Evolutionary conservation across 2,113 vertebrate genomes (phyloP).

Genomic region (Cryptomyrus ogoouensis): DNA sequence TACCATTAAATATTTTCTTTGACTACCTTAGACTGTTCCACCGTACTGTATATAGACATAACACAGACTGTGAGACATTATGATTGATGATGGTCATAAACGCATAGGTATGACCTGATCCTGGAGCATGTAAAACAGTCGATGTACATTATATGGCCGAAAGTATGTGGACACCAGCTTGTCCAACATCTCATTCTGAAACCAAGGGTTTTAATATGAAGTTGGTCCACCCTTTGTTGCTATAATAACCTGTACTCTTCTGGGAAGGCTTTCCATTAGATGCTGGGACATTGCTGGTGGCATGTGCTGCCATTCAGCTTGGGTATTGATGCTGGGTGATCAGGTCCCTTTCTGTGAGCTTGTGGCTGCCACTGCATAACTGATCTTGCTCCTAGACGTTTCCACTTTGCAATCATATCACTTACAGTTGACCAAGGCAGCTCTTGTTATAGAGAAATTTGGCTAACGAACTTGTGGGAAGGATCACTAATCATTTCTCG

Average conservation of each 20-base stretch:
- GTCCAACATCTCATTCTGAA: neutral
- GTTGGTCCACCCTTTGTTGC: neutral
- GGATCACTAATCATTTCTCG: neutral
- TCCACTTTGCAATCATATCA: neutral
- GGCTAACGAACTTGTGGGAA: neutral
- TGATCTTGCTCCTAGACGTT: neutral
- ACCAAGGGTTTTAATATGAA: neutral
- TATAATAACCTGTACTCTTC: neutral
- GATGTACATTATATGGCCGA: neutral
- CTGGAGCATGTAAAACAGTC: neutral
- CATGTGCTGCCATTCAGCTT: neutral
- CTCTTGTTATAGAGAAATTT: neutral
- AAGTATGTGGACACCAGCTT: neutral
- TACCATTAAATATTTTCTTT: neutral
- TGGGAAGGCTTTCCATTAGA: neutral
- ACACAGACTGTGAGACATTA: neutral
- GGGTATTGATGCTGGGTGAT: neutral
- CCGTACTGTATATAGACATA: neutral
- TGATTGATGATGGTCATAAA: neutral
- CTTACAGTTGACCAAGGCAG: neutral
- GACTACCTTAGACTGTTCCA: neutral
- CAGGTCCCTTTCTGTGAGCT: neutral
- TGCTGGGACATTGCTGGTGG: neutral
- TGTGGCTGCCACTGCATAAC: neutral
- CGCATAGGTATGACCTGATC: neutral